Conservation (phyloP, 1,140 invertebrate species). For the Drosophila repleta region DNA sequence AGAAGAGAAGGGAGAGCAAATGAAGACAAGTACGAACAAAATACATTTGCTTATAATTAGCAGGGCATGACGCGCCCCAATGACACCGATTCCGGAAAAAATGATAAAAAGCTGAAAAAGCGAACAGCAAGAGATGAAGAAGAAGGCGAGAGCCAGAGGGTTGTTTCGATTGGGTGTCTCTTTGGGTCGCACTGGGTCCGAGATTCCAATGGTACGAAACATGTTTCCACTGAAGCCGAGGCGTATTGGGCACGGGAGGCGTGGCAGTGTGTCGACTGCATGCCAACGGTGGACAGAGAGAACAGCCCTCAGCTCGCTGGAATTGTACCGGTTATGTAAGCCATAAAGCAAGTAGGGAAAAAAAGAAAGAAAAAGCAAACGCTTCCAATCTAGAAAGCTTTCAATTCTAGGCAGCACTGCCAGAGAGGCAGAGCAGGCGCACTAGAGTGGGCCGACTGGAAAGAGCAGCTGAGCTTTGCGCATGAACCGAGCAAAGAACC, state of each 20-base stretch:
- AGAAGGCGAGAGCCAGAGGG: slow-evolving; percentile 43
- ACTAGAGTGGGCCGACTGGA: slow-evolving; percentile 15
- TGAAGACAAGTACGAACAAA: slow-evolving; percentile 29
- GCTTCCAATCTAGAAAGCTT: slow-evolving; percentile 66
- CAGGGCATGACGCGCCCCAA: slow-evolving; percentile 57
- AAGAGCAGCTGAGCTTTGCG: slow-evolving; percentile 29
- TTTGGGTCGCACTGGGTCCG: slow-evolving; percentile 9
- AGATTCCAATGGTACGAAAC: slow-evolving; percentile 57
- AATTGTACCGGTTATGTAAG: slow-evolving; percentile 76
- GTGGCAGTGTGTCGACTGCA: slow-evolving; percentile 47
- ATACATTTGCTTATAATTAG: slow-evolving; percentile 63
- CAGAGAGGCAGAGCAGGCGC: slow-evolving; percentile 6
- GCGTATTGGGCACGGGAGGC: slow-evolving; percentile 22
- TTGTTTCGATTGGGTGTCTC: slow-evolving; percentile 40
- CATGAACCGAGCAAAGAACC: slow-evolving; percentile 22
- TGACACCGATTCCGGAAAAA: slow-evolving; percentile 72
- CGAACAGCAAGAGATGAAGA: slow-evolving; percentile 35
- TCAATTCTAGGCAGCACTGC: slow-evolving; percentile 40
- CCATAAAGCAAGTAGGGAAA: slow-evolving; percentile 47
- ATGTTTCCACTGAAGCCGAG: slow-evolving; percentile 44
- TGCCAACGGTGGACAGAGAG: slow-evolving; percentile 20
- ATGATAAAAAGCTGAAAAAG: slow-evolving; percentile 5
- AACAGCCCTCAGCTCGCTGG: slow-evolving; percentile 28
- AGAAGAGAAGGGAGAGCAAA: not conserved
- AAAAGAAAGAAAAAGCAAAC: slow-evolving; percentile 3